Evolutionary conservation across 2,888 invertebrate species (phyloP), one percentile per base, ranked within the genome.

Genomic region (Thereva nobilitata): DNA sequence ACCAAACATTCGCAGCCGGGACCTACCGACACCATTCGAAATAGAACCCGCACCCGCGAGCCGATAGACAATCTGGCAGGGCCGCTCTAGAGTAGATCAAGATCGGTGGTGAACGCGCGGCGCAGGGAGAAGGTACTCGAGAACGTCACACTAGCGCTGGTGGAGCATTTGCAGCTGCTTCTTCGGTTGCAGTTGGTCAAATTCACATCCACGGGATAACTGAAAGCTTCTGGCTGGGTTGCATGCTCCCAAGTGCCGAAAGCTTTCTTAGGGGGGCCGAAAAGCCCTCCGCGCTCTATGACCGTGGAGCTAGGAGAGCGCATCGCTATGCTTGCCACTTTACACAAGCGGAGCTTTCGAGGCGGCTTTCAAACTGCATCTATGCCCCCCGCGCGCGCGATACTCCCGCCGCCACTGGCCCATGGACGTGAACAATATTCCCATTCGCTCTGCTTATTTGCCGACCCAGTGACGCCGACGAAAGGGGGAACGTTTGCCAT

Each of bases 131-230:
- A 23, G 50, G 35, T 5, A 4, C 50, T 50, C 61, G 41, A 50
- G 10, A 56, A 45, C 53, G 23, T 23, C 23, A 23, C 23, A 23
- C 23, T 23, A 23, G 23, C 23, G 23, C 50, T 50, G 35, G 35
- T 50, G 50, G 50, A 23, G 23, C 50, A 50, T 50, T 50, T 35
- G 50, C 38, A 8, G 61, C 50, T 61, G 49, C 40, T 42, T 12
- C 35, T 50, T 23, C 34, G 40, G 50, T 35, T 61, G 61, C 61
- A 61, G 50, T 61, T 50, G 61, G 61, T 50, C 61, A 50, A 61
- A 61, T 61, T 61, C 61, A 61, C 61, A 50, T 61, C 61, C 61
- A 50, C 61, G 61, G 42, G 47, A 50, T 12, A 50, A 61, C 61
- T 61, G 50, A 61, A 61, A 61, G 61, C 61, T 61, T 40, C 41